These are phyloP conservation scores for Puffinus mauretanicus DNA, from an alignment of 2,113 vertebrate genomes.

Conservation along the genomic window DNA sequence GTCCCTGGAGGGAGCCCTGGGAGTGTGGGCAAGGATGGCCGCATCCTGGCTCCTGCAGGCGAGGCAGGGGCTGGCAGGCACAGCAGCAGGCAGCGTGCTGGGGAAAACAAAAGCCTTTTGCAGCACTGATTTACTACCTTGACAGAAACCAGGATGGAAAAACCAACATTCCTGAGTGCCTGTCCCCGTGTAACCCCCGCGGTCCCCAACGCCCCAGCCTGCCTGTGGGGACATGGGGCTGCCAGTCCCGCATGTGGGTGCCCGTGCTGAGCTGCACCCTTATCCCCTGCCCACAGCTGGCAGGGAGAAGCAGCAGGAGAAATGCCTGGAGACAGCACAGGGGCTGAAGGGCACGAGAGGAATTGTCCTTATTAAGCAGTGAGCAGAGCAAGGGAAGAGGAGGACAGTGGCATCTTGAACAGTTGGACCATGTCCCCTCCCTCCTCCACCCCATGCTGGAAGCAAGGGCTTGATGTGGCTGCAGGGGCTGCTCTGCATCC, in stretches of 20 bases:
- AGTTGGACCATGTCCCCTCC: neutral
- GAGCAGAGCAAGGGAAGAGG: neutral
- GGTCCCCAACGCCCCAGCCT: neutral
- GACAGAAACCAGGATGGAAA: slow-evolving; percentile 4
- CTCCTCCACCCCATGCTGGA: neutral
- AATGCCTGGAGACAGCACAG: rapidly evolving
- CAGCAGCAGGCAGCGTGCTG: neutral
- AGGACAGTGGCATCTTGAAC: neutral
- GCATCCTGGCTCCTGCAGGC: neutral
- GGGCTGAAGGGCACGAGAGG: neutral
- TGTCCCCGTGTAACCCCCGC: neutral
- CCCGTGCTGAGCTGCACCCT: neutral
- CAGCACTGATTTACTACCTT: slow-evolving; percentile 33
- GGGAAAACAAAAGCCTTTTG: slow-evolving; percentile 40
- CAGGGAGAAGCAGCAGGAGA: neutral
- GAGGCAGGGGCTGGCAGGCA: neutral
- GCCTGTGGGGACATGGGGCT: neutral
- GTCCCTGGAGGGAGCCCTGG: rapidly evolving
- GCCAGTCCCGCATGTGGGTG: rapidly evolving
- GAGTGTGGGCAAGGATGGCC: neutral
- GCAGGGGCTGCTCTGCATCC: neutral
- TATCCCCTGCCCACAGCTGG: neutral
- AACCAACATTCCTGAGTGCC: slow-evolving; percentile 30
- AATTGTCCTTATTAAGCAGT: neutral
- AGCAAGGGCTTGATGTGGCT: neutral